Evolutionary conservation across 2,888 invertebrate species (phyloP).

Genomic region (Sicus ferrugineus): DNA sequence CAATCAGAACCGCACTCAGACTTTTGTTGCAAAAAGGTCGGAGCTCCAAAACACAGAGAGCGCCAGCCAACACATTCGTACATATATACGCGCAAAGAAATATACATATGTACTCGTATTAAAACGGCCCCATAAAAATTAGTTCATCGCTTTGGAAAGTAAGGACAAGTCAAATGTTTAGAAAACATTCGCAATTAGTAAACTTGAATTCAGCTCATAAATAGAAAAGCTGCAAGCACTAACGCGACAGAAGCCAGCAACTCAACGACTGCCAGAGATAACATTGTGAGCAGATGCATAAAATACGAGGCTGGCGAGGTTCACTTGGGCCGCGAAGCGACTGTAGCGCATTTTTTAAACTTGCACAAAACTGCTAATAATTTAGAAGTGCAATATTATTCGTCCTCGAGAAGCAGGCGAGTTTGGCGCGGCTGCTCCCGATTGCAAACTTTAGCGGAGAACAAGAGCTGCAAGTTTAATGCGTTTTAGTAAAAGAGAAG

Average conservation of each 20-base stretch:
- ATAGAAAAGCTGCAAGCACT: too few species aligned
- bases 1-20: too few species aligned
- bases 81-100: too few species aligned
- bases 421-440: neutral
- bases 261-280: neutral
- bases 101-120: neutral
- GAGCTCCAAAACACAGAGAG: too few species aligned
- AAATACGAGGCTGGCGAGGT: neutral
- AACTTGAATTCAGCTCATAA: neutral
- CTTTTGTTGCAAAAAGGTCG: too few species aligned
- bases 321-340: neutral
- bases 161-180: too few species aligned
- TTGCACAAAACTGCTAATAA: constrained; percentile 13
- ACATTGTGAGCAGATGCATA: too few species aligned
- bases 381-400: too few species aligned
- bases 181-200: too few species aligned
- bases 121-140: neutral
- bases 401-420: neutral
- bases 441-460: constrained; percentile 11
- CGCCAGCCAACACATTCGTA: too few species aligned
- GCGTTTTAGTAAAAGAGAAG: constrained; percentile 23
- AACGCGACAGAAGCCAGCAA: neutral
- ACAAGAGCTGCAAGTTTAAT: constrained; percentile 15
- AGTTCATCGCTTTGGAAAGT: too few species aligned
- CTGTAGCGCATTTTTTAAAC: neutral